These are phyloP conservation scores for Heliconius congener DNA, from an alignment of 1,140 invertebrate species.

Conservation along the genomic window DNA sequence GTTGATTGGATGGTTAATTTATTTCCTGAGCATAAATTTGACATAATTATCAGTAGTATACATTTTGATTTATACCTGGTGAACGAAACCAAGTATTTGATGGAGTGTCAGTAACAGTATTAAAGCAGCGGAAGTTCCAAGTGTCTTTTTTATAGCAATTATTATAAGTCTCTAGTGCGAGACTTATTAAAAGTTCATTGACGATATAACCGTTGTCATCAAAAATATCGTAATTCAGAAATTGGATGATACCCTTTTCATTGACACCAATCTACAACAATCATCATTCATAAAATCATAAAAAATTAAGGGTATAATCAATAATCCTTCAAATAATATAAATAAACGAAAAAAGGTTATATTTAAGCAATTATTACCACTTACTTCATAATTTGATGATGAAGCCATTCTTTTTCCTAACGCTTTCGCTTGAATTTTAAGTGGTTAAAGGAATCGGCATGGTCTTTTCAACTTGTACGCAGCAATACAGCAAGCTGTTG, in stretches of 20 bases:
- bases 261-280: constrained; percentile 81
- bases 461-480: constrained; percentile 48
- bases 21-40: background rate
- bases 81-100: constrained; percentile 34
- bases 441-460: constrained; percentile 68
- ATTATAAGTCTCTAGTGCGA: background rate
- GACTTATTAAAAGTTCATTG: constrained; percentile 18
- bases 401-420: constrained; percentile 84
- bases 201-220: constrained; percentile 28
- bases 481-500: constrained; percentile 35
- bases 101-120: constrained; percentile 28
- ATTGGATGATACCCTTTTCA: constrained; percentile 83
- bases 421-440: constrained; percentile 84
- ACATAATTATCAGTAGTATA: background rate
- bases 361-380: background rate
- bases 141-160: constrained; percentile 28
- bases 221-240: constrained; percentile 30
- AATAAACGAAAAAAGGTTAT: background rate
- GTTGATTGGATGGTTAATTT: background rate
- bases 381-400: constrained; percentile 83
- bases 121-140: constrained; percentile 28
- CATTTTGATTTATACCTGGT: constrained; percentile 20
- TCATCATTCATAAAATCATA: no score
- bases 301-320: background rate
- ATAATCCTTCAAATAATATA: background rate